These are phyloP conservation scores for Zaprionus lachaisei DNA, from an alignment of 1,140 invertebrate genomes.

Conservation along the genomic window DNA sequence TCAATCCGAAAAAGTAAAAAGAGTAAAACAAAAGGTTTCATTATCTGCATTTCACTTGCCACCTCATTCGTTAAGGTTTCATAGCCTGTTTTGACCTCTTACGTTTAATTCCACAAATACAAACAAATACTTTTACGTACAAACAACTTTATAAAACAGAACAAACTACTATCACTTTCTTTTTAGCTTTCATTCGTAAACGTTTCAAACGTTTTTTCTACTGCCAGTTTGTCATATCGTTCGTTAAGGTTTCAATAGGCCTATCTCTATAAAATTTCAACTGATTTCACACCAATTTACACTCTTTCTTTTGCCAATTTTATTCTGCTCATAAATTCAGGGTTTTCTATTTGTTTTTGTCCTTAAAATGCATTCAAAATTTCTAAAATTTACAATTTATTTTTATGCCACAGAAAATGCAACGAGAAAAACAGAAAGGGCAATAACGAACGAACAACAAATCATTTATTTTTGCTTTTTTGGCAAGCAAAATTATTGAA, in stretches of 20 bases:
- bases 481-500: slow-evolving; percentile 42
- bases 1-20: not conserved
- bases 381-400: slow-evolving; percentile 5
- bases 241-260: not conserved
- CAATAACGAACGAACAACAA: not conserved
- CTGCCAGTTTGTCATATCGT: not conserved
- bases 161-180: too few relatives aligned
- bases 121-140: too few relatives aligned
- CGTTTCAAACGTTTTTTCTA: too few relatives aligned
- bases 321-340: slow-evolving; percentile 16
- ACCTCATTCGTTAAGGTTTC: not conserved
- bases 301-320: not conserved
- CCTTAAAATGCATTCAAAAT: slow-evolving; percentile 14
- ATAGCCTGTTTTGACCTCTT: not conserved
- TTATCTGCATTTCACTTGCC: not conserved
- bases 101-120: too few relatives aligned
- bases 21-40: not conserved
- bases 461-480: slow-evolving; percentile 14
- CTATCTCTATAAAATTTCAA: not conserved
- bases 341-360: slow-evolving; percentile 4
- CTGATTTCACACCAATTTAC: not conserved
- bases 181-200: too few relatives aligned
- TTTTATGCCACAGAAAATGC: slow-evolving; percentile 20
- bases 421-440: slow-evolving; percentile 3
- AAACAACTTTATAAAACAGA: too few relatives aligned